phyloP scores from a whole-genome alignment of 2,797 vertebrate species.

The Triplophysa bombifrons region DNA sequence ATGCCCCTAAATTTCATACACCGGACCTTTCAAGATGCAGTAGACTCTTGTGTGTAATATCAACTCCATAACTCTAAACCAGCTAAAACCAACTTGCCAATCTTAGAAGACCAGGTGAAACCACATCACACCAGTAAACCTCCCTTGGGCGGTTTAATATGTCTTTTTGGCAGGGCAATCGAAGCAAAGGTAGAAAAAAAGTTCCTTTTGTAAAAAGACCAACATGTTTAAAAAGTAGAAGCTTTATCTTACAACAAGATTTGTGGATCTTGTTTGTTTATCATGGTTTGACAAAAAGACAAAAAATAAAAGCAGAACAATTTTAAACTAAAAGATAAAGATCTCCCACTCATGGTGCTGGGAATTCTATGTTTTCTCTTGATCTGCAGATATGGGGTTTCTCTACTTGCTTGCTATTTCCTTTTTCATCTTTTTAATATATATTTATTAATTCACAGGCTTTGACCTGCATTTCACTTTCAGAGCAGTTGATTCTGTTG shows the following conservation, averaged over 20 bases:
- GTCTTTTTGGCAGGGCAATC: not conserved
- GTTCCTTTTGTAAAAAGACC: not conserved
- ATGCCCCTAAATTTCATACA: too few species aligned
- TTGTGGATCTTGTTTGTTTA: not conserved
- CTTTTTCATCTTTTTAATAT: not conserved
- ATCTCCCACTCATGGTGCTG: not conserved
- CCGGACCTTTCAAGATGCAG: too few species aligned
- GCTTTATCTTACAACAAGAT: not conserved
- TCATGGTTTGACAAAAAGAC: not conserved
- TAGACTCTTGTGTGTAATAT: too few species aligned
- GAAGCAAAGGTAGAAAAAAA: not conserved
- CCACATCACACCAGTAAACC: not conserved
- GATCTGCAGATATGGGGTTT: not conserved
- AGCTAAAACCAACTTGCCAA: too few species aligned
- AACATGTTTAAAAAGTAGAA: not conserved
- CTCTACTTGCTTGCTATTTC: not conserved
- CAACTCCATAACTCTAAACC: conserved; percentile 26
- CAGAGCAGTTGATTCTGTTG: not conserved
- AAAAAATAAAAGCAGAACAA: not conserved
- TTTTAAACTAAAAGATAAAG: conserved; percentile 3
- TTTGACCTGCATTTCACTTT: conserved; percentile 19
- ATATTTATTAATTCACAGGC: not conserved
- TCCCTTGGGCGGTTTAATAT: not conserved
- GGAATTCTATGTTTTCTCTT: conserved; percentile 5
- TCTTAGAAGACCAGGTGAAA: not conserved